Evolutionary conservation across 2,797 vertebrate species (phyloP).

Genomic region (Helicolenus hilgendorfi): DNA sequence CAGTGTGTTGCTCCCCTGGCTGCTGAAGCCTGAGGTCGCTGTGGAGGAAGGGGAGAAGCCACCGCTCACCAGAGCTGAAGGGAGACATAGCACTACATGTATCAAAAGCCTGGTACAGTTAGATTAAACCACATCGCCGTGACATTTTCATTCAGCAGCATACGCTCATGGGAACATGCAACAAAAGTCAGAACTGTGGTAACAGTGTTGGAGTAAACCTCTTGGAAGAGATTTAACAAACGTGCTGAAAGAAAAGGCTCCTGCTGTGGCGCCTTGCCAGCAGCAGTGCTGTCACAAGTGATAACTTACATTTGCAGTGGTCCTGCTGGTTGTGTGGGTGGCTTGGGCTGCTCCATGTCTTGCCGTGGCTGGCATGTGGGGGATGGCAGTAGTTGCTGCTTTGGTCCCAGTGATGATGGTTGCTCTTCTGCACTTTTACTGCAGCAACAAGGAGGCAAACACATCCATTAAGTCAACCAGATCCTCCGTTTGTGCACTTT

Average conservation of each 20-base stretch:
- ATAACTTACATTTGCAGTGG: slow-evolving; percentile 94
- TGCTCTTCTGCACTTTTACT: slow-evolving; percentile 97
- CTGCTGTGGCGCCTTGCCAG: slow-evolving; percentile 68
- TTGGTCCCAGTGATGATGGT: slow-evolving; percentile 95
- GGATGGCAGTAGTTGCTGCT: slow-evolving; percentile 93
- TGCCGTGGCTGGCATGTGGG: slow-evolving; percentile 92
- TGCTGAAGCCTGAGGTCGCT: slow-evolving; percentile 93
- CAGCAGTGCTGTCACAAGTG: slow-evolving; percentile 80
- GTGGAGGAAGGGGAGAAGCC: slow-evolving; percentile 95
- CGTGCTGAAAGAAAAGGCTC: slow-evolving; percentile 59
- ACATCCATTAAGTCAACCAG: slow-evolving; percentile 25
- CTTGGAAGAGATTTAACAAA: slow-evolving; percentile 50
- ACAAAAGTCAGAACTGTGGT: not conserved
- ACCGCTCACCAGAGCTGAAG: slow-evolving; percentile 93
- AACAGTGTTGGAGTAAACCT: slow-evolving; percentile 29
- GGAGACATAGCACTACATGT: slow-evolving; percentile 47
- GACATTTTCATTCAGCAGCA: slow-evolving; percentile 8
- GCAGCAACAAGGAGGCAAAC: slow-evolving; percentile 57
- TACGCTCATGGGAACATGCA: not conserved
- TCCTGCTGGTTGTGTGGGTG: slow-evolving; percentile 93
- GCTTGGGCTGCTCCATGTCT: slow-evolving; percentile 94
- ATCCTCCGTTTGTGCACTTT: not conserved
- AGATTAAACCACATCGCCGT: slow-evolving; percentile 15
- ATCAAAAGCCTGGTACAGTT: slow-evolving; percentile 26
- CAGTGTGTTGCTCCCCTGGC: slow-evolving; percentile 93